These are phyloP conservation scores for Nomada ruficornis DNA, from an alignment of 2,888 invertebrate genomes.

Conservation along the genomic window DNA sequence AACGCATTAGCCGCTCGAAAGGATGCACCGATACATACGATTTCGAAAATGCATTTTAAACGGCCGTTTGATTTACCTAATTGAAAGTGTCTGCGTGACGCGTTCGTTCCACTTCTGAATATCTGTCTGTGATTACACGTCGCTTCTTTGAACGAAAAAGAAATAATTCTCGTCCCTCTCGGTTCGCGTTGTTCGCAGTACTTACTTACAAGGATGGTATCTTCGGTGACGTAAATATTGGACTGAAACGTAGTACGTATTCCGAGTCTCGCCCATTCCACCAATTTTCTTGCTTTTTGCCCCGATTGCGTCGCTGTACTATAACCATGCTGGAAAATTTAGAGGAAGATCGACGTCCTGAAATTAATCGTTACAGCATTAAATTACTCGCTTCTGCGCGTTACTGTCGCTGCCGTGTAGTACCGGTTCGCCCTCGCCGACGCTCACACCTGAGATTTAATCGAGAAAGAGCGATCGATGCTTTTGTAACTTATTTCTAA, in stretches of 20 bases:
- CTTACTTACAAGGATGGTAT: constrained; percentile 68
- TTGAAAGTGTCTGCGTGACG: not conserved
- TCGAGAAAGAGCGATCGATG: constrained; percentile 43
- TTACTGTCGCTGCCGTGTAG: not conserved
- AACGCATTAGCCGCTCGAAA: no score
- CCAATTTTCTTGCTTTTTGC: constrained; percentile 57
- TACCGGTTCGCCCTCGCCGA: not conserved
- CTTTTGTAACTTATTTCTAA: constrained; percentile 46
- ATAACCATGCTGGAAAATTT: constrained; percentile 16
- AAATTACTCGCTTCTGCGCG: constrained; percentile 40
- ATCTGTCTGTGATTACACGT: not conserved
- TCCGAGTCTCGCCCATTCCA: constrained; percentile 27
- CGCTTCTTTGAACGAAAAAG: no score
- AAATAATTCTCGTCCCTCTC: not conserved
- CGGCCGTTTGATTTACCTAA: constrained; percentile 2
- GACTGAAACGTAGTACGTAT: constrained; percentile 43
- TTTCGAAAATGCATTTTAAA: constrained; percentile 16
- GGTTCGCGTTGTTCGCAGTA: constrained; percentile 43
- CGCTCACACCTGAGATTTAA: constrained; percentile 33
- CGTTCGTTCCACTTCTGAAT: not conserved
- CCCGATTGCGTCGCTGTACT: constrained; percentile 29
- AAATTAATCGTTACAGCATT: constrained; percentile 35
- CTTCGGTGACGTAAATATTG: constrained; percentile 64
- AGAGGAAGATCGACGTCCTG: constrained; percentile 15
- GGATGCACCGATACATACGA: no score